Evolutionary conservation across 2,113 vertebrate genomes (phyloP), one percentile per base, ranked within the genome.

Genomic region (Alouatta palliata): DNA sequence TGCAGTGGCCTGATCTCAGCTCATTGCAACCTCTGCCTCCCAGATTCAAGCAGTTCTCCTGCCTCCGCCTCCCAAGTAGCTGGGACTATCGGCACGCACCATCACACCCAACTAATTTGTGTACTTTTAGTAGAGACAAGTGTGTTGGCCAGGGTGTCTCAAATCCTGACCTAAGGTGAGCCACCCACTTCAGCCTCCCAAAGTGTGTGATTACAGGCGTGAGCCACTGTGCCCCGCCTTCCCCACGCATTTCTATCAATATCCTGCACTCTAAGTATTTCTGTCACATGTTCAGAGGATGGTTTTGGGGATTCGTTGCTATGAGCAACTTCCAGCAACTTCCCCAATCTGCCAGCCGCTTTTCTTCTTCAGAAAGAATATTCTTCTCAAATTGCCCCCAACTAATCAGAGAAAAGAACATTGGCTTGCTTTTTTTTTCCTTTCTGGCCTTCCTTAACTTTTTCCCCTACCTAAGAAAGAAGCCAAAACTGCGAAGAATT

Each of bases 401-500:
- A 32, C 83, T 75, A 87, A 49, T 95, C 68, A 49, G 87, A 52
- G 86, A 49, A 96, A 75, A 91, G 68, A 64, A 88, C 87, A 76
- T 37, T 23, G 10, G 68, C 66, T 77, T 81, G 66, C 68, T 87
- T 73, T 85, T 92, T 64, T 64, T 66, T 8, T 16, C 54, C 58
- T 71, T 25, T 49, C 80, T 52, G 64, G 52, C 13, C 61, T 66
- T 66, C 21, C 45, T 73, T 43, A 27, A 19, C 79, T 47, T 40
- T 56, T 86, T 70, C 76, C 58, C 76, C 58, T 61, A 45, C 35
- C 7, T 5, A 75, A 93, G 90, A 91, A 87, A 92, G 73, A 54
- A 80, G 54, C 64, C 92, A 47, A 58, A 81, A 80, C 3, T 6
- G 80, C n/a, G 87, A 86, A 97, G 83, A 98, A 76, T 97, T 96